Conservation (phyloP, 2,113 vertebrate genomes). For the Myrmecobius fasciatus region DNA sequence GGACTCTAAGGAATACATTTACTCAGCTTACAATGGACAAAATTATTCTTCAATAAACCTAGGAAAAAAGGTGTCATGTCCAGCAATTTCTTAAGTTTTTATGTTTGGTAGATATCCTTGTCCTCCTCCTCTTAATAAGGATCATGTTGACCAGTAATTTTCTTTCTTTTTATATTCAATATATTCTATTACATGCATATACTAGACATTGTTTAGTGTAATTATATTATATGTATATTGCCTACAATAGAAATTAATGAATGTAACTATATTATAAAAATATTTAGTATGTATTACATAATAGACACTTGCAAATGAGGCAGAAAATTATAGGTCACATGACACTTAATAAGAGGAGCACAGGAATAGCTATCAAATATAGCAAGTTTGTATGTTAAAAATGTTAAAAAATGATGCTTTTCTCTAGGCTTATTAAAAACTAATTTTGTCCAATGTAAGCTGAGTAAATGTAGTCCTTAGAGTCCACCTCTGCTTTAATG, state of each 20-base stretch:
- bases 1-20: not conserved
- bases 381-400: not conserved
- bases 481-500: not conserved
- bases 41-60: conserved; percentile 27
- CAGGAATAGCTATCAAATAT: not conserved
- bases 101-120: not conserved
- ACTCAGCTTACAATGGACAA: not conserved
- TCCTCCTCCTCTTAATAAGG: not conserved
- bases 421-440: conserved; percentile 27
- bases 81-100: conserved; percentile 2
- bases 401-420: conserved; percentile 22
- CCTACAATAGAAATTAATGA: not conserved
- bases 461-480: not conserved
- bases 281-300: not conserved
- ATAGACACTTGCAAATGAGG: not conserved
- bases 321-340: not conserved
- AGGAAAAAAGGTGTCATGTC: conserved; percentile 10
- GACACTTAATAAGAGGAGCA: not conserved
- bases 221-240: not conserved
- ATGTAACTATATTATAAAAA: not conserved
- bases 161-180: not conserved
- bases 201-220: not conserved
- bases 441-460: not conserved
- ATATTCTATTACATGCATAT: not conserved
- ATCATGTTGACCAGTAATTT: not conserved